A percentile compares a stretch with the other conserved stretches of the same genome.
phyloP scores from a whole-genome alignment of 1,140 invertebrate genomes.

The Zaprionus gabonicus region DNA sequence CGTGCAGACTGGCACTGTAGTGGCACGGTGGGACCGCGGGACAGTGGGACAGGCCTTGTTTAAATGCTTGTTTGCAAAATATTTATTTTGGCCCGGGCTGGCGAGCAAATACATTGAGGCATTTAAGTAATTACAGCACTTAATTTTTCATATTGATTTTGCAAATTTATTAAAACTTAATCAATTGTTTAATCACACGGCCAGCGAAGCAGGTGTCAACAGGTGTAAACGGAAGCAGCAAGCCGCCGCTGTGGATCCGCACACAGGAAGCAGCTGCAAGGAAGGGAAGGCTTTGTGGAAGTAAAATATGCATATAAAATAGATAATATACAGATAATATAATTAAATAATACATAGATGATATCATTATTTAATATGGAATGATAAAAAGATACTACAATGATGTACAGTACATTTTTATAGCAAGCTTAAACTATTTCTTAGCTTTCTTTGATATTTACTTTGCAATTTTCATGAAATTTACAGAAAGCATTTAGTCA shows the following conservation, averaged over 20 bases:
- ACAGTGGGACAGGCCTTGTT: constrained; percentile 24
- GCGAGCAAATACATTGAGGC: constrained; percentile 65
- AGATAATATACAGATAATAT: too few relatives aligned
- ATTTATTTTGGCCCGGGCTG: constrained; percentile 67
- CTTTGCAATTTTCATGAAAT: too few relatives aligned
- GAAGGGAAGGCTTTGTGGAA: background rate
- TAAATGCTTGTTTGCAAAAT: constrained; percentile 74
- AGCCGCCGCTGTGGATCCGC: too few relatives aligned
- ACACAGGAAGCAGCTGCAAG: background rate
- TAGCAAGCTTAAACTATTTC: too few relatives aligned
- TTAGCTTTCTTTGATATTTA: too few relatives aligned
- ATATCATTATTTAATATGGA: too few relatives aligned
- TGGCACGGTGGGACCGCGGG: background rate
- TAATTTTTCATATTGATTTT: constrained; percentile 82
- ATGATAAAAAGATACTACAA: too few relatives aligned
- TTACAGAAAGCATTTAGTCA: too few relatives aligned
- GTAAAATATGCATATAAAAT: too few relatives aligned
- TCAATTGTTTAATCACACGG: constrained; percentile 74
- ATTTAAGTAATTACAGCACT: constrained; percentile 81
- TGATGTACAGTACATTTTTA: too few relatives aligned
- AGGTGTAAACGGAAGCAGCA: background rate
- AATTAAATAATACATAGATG: too few relatives aligned
- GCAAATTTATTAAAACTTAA: constrained; percentile 80
- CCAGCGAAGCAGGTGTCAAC: constrained; percentile 25
- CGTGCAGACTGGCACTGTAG: too few relatives aligned